Evolutionary conservation across 2,888 invertebrate genomes (phyloP), one percentile per base, ranked within the genome.

Genomic region (Nomada flava): DNA sequence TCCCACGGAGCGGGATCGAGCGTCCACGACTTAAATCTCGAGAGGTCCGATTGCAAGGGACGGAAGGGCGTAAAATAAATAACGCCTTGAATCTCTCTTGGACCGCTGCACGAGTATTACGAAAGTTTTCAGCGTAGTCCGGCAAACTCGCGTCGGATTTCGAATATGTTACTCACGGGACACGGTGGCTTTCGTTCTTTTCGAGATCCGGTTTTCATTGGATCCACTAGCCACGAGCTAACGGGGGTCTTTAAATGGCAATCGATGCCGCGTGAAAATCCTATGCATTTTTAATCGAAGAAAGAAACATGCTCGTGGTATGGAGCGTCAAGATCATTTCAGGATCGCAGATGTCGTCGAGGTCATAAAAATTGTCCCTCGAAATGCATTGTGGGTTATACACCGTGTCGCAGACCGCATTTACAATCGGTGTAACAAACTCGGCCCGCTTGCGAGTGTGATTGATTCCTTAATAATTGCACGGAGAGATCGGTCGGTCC

Each of bases 391-490:
- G 47, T 10, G 13, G 47, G 47, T 13, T 2, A 15, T 47, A 11
- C 11, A 47, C 15, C 47, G 13, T 47, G 15, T 47, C 47, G 47
- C 15, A 47, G 47, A 47, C 15, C 47, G 47, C 47, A 0, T 15
- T 11, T 13, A 47, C 15, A 57, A 57, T 23, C 57, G 13, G 23
- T 23, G 10, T 9, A 57, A 57, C 57, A 57, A 42, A 23, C 62
- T 29, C 13, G 55, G 23, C 23, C 65, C 50, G 36, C 18, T 36
- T 64, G 71, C 62, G 82, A 71, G 84, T 75, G 86, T 87, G 88
- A 90, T 89, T 87, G 88, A 89, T 90, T 89, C 83, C 88, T 87
- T 85, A 86, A 88, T 88, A 90, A 90, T 89, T 80, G 79, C 79
- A 77, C 73, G 77, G 80, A 83, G 86, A 47, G 79, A 85, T 82